These are phyloP conservation scores for Zaprionus vittiger DNA, from an alignment of 1,140 invertebrate species.

Conservation along the genomic window DNA sequence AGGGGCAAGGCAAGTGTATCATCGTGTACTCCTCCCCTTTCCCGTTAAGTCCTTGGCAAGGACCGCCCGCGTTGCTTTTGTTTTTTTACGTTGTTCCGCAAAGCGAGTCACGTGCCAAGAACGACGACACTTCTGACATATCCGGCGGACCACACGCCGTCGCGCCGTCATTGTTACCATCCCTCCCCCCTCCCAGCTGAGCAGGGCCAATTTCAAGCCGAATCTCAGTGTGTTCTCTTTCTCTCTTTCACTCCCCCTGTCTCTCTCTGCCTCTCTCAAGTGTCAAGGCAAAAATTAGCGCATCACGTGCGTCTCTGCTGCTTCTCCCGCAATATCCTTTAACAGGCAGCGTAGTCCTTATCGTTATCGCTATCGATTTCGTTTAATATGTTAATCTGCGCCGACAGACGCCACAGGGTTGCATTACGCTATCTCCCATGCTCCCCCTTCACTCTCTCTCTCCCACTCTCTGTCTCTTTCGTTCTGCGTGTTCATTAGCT, in stretches of 20 bases:
- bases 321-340: constrained; percentile 65
- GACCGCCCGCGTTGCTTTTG: constrained; percentile 70
- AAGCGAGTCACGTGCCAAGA: constrained; percentile 79
- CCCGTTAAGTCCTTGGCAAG: constrained; percentile 39
- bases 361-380: constrained; percentile 72
- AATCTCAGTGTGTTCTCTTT: neutral
- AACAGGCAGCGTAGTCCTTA: constrained; percentile 54
- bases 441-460: constrained; percentile 5
- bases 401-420: constrained; percentile 28
- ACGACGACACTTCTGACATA: constrained; percentile 82
- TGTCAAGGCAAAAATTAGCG: constrained; percentile 80
- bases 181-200: neutral
- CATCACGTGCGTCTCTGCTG: constrained; percentile 72
- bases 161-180: constrained; percentile 3
- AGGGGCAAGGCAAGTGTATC: neutral
- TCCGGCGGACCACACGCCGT: constrained; percentile 80
- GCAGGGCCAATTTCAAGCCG: constrained; percentile 9
- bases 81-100: constrained; percentile 43
- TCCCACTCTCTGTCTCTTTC: neutral
- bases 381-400: constrained; percentile 81
- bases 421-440: neutral
- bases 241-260: neutral
- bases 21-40: neutral
- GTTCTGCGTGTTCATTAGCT: constrained; percentile 61
- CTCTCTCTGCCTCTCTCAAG: constrained; percentile 50